Evolutionary conservation across 92 coral and sea anemone species (phyloP), one percentile per base, ranked within the genome.

Genomic region (Ricordea florida): DNA sequence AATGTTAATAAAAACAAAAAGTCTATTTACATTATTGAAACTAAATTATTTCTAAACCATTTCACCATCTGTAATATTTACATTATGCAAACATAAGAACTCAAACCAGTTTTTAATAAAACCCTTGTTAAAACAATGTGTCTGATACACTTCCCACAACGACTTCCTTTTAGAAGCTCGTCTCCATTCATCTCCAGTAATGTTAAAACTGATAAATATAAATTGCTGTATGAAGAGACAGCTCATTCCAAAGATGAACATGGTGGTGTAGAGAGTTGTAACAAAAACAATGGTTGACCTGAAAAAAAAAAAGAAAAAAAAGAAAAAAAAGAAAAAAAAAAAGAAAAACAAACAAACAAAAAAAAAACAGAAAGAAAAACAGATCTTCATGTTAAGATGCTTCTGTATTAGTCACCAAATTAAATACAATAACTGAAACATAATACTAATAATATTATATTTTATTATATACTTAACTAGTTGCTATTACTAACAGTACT

Each of bases 141-240:
- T 67, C 52, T 57, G 59, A 13, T 92, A 56, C 8, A 82, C 62
- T 69, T 89, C 81, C 90, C 91, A 82, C 48, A 81, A 83, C 48
- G 91, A 45, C 63, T 86, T 83, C 38, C 74, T 76, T 56, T 64
- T 83, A 15, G 88, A 53, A 3, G 79, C 58, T 45, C 93, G 93
- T 25, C 97, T 81, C 91, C 94, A 94, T 78, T 94, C 98, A 62
- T 94, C 97, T 0, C 94, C 93, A 32, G 98, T 94, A 37, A 94
- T 56, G 75, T 94, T 92, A 23, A 94, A 86, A 55, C 96, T 94
- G 56, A 92, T 77, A 24, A 94, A 89, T 20, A 80, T 21, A 26
- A 92, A 32, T 66, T 94, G 98, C 36, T 94, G 98, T 2, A 66
- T 14, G n/a, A 94, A 74, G 22, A 94, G 83, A 21, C 86, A 84